These are phyloP conservation scores for Aix galericulata DNA, from an alignment of 2,113 vertebrate species.

Conservation along the genomic window DNA sequence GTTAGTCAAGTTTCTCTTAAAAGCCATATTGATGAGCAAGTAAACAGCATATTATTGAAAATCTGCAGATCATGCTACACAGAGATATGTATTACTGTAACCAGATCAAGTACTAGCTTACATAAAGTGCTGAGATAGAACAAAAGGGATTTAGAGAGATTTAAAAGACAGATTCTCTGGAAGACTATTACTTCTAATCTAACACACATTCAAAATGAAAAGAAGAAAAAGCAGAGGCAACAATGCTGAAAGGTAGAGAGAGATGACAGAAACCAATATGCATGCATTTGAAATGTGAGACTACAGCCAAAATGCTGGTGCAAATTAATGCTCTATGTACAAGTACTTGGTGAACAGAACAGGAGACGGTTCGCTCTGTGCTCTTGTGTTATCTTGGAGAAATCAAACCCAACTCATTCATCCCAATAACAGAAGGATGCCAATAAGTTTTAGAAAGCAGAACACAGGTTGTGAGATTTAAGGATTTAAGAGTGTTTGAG, in stretches of 20 bases:
- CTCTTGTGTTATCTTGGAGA: background rate
- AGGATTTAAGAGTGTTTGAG: background rate
- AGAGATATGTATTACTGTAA: background rate
- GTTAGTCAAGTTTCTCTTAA: background rate
- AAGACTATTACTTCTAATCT: background rate
- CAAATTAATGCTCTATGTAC: background rate
- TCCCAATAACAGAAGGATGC: background rate
- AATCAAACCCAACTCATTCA: background rate
- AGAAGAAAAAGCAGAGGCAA: background rate
- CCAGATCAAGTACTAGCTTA: background rate
- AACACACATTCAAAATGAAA: background rate
- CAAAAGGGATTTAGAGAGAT: background rate
- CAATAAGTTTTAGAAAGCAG: background rate
- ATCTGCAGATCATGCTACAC: background rate
- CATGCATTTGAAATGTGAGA: background rate
- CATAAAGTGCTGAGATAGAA: background rate
- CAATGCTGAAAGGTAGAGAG: background rate
- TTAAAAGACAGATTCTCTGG: background rate
- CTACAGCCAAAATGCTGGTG: background rate
- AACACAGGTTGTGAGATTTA: background rate
- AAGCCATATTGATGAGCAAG: background rate
- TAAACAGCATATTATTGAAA: background rate
- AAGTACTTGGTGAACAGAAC: background rate
- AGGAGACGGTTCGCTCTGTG: background rate
- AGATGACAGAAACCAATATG: background rate